These are phyloP conservation scores for Mesorhabditis belari DNA, from an alignment of 2,888 invertebrate species.

Conservation along the genomic window DNA sequence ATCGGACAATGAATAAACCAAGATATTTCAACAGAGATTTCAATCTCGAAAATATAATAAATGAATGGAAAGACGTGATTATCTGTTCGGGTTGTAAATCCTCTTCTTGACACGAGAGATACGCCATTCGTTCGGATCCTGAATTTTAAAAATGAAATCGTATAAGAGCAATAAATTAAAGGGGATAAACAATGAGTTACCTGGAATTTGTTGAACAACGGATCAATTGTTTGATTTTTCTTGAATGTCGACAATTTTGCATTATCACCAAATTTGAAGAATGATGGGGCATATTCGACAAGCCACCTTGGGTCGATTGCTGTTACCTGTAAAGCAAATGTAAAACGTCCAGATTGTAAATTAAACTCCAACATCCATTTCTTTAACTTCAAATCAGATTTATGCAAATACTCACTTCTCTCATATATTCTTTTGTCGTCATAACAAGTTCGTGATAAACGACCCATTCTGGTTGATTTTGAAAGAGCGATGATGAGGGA, in stretches of 20 bases:
- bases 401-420: slow-evolving; percentile 68
- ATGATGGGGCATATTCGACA: slow-evolving; percentile 96
- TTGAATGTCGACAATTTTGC: slow-evolving; percentile 97
- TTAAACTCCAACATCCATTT: not conserved
- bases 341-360: no score
- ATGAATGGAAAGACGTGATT: no score
- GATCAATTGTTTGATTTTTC: slow-evolving; percentile 94
- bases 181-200: not conserved
- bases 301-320: slow-evolving; percentile 96
- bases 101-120: slow-evolving; percentile 67
- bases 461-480: slow-evolving; percentile 98
- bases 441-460: slow-evolving; percentile 97
- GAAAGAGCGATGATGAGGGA: slow-evolving; percentile 93
- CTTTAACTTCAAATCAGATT: not conserved
- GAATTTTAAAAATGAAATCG: not conserved
- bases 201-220: slow-evolving; percentile 91
- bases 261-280: slow-evolving; percentile 96
- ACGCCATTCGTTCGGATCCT: slow-evolving; percentile 97
- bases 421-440: slow-evolving; percentile 98
- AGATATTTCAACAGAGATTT: no score
- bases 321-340: slow-evolving; percentile 42
- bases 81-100: slow-evolving; percentile 54
- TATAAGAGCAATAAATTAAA: not conserved
- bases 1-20: no score
- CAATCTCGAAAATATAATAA: no score